Conservation (phyloP, 2,797 vertebrate species). For the Spondyliosoma cantharus region DNA sequence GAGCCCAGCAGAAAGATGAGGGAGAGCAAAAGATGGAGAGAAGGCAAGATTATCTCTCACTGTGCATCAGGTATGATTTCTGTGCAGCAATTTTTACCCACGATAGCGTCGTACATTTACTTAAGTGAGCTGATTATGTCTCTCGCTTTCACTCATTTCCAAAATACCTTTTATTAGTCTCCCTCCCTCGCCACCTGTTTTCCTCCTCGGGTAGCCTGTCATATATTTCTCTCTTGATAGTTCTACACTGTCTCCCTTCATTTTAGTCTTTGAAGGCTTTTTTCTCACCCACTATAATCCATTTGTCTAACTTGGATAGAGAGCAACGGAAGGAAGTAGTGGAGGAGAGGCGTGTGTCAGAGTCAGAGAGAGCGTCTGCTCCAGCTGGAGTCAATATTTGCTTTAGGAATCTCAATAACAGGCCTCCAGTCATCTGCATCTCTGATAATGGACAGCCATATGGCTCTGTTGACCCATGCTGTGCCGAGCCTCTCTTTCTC, state of each 20-base stretch:
- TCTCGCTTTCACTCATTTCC: conserved; percentile 65
- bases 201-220: conserved; percentile 35
- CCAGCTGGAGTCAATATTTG: conserved; percentile 91
- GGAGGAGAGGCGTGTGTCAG: conserved; percentile 79
- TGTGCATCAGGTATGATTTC: conserved; percentile 72
- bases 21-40: conserved; percentile 44
- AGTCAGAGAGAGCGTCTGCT: conserved; percentile 78
- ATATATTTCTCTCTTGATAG: conserved; percentile 55
- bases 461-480: conserved; percentile 89
- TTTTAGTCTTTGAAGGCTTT: conserved; percentile 61
- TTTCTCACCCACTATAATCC: conserved; percentile 63
- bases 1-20: conserved; percentile 65
- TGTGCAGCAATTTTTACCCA: conserved; percentile 68
- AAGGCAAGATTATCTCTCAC: conserved; percentile 61
- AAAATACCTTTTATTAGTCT: conserved; percentile 69
- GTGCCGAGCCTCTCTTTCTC: conserved; percentile 73
- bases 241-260: conserved; percentile 43
- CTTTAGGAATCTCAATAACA: conserved; percentile 90
- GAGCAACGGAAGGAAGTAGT: conserved; percentile 79
- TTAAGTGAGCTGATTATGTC: conserved; percentile 72
- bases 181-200: conserved; percentile 47
- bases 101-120: conserved; percentile 74
- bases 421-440: conserved; percentile 88
- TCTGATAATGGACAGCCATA: conserved; percentile 90
- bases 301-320: conserved; percentile 72